Base-by-base conservation (phyloP, 2,797 vertebrate species). In the Liasis olivaceus region DNA sequence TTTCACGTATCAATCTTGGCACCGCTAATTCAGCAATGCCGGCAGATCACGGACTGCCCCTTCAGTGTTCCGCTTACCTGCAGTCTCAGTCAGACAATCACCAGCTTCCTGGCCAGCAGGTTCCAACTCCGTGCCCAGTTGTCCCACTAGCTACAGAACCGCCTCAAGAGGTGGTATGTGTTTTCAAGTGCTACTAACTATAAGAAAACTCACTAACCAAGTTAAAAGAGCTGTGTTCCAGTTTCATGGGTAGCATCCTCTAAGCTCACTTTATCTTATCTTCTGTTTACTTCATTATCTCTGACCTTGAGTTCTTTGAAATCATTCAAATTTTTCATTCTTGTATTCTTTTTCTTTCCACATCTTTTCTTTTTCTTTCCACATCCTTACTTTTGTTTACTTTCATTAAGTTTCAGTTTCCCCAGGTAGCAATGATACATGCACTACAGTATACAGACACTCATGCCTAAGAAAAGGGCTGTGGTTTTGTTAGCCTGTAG, bases 151-250 rank as follows among this genome's bases (percentile, higher is more conserved):
- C 90, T 0, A 2, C 96, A 93, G 97, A 98, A 85, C 89, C 95
- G 1, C 95, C 95, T 81, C 97, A 97, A 94, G 98, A 98, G 97
- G 97, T 98, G 97, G 93, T 95, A 95, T 87, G 94, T 94, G 22
- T 90, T 88, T 84, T 36, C 90, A 88, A 56, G 28, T 89, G 60
- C 20, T 92, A 7, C n/a, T 60, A 86, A 47, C 31, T 86, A 28
- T 60, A 36, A 88, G 5, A 28, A 88, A 90, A 81, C 20, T 22
- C 2, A 63, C 7, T 90, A 15, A 87, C 31, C 4, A 24, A 20
- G 24, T 88, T 88, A 14, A n/a, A 92, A 89, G 15, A 84, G 31
- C 7, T 56, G n/a, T 64, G 54, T 22, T 87, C 20, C 62, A 60
- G 22, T 88, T 6, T 7, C 42, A 28, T 42, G 28, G 22, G 42